Percentiles rank a stretch among this genome's conserved stretches.
Conservation (phyloP, 1,140 invertebrate species). For the Drosophila pandora region DNA sequence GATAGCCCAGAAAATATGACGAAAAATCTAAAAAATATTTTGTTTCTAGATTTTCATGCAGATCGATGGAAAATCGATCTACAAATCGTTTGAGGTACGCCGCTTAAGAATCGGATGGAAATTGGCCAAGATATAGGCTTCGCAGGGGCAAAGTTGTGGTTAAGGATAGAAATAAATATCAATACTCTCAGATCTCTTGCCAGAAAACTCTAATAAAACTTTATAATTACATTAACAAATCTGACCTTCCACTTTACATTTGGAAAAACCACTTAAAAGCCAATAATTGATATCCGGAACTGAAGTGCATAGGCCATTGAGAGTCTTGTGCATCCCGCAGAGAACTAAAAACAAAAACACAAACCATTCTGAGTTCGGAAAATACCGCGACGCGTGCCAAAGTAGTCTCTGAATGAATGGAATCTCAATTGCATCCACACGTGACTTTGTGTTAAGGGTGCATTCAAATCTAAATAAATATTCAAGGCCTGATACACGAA, state of each 20-base stretch:
- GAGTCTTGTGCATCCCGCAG: conserved; percentile 14
- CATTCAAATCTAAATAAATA: conserved; percentile 18
- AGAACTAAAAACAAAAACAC: conserved; percentile 18
- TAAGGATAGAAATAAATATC: too few species aligned
- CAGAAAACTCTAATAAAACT: neutral
- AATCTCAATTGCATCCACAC: conserved; percentile 37
- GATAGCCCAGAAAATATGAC: too few species aligned
- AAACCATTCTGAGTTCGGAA: neutral
- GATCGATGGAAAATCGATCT: too few species aligned
- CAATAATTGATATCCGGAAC: conserved; percentile 68
- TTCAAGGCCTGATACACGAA: conserved; percentile 5
- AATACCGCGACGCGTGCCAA: conserved; percentile 35
- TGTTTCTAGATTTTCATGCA: too few species aligned
- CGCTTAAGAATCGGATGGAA: too few species aligned
- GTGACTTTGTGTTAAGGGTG: conserved; percentile 23
- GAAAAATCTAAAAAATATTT: too few species aligned
- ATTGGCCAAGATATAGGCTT: too few species aligned
- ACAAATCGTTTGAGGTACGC: too few species aligned
- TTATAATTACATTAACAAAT: conserved; percentile 1
- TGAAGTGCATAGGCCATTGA: conserved; percentile 32
- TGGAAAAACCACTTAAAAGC: conserved; percentile 44
- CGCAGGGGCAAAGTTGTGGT: too few species aligned
- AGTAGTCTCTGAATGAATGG: conserved; percentile 36
- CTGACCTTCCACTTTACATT: neutral
- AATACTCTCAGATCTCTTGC: too few species aligned